Conservation (phyloP, 2,113 vertebrate species). For the Taxidea taxus region DNA sequence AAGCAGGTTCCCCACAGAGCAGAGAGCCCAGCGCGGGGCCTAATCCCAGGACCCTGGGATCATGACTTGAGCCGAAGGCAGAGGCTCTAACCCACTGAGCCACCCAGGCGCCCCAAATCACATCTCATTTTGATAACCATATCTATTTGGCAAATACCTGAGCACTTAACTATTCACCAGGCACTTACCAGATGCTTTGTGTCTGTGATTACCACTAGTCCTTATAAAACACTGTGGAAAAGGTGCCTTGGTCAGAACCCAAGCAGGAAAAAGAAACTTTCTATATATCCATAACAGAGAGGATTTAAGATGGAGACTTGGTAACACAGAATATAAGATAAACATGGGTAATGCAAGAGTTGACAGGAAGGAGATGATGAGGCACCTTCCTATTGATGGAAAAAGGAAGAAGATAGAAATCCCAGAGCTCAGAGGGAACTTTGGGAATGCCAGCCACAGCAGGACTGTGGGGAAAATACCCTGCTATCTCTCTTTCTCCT, state of each 20-base stretch:
- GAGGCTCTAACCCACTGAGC: too few relatives aligned
- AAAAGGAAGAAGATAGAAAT: neutral
- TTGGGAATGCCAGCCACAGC: neutral
- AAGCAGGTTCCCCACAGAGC: too few relatives aligned
- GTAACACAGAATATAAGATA: neutral
- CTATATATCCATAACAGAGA: neutral
- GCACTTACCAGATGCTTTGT: neutral
- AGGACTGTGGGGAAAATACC: neutral
- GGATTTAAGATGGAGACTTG: neutral
- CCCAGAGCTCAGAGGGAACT: neutral
- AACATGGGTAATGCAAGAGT: neutral
- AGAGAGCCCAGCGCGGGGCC: too few relatives aligned
- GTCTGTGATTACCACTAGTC: neutral
- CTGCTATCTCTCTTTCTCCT: neutral
- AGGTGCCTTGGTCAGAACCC: neutral
- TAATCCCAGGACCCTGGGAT: too few relatives aligned
- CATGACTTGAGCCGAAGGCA: too few relatives aligned
- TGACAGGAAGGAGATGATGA: neutral
- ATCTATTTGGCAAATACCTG: neutral
- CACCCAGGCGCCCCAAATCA: too few relatives aligned
- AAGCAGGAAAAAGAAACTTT: neutral
- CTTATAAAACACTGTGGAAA: neutral
- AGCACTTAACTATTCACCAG: neutral
- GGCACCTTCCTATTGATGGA: neutral
- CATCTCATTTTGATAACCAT: neutral